phyloP scores from a whole-genome alignment of 2,888 invertebrate species.

The Eucera pruinosa region DNA sequence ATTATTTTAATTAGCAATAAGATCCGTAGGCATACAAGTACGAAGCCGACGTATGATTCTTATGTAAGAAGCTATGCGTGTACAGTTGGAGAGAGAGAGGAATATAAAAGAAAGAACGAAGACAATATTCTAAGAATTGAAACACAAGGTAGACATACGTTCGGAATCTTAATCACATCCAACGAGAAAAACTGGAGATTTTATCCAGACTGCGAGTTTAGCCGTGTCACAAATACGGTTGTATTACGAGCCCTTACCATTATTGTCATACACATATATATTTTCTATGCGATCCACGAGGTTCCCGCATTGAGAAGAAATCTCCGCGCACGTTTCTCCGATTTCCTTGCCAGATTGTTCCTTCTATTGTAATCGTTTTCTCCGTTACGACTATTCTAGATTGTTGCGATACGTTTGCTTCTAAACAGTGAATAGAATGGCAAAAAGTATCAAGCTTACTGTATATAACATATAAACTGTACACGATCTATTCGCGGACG shows the following conservation, averaged over 20 bases:
- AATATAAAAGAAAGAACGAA: conserved; percentile 42
- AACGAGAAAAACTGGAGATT: conserved; percentile 64
- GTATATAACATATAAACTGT: not conserved
- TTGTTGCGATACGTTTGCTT: conserved; percentile 37
- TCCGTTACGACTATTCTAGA: conserved; percentile 50
- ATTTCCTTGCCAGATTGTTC: conserved; percentile 58
- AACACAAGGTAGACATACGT: conserved; percentile 65
- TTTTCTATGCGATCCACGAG: conserved; percentile 37
- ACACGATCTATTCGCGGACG: not conserved
- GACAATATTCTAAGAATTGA: conserved; percentile 72
- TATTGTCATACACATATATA: conserved; percentile 62
- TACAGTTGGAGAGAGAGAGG: not conserved
- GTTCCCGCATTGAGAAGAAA: conserved; percentile 42
- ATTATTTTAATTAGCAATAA: conserved; percentile 15
- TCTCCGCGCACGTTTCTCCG: conserved; percentile 57
- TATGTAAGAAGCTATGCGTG: conserved; percentile 17
- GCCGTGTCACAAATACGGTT: conserved; percentile 67
- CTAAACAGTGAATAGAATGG: not conserved
- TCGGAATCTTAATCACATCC: conserved; percentile 74
- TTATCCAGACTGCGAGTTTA: conserved; percentile 61
- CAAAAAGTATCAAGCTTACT: conserved; percentile 19
- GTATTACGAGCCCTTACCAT: conserved; percentile 63
- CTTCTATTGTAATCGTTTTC: conserved; percentile 41
- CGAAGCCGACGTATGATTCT: not conserved
- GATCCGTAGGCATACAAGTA: conserved; percentile 4